A percentile compares a stretch with the other conserved stretches of the same genome.
Evolutionary conservation across 2,797 vertebrate genomes (phyloP).

Genomic region (Sebastes elongatus): DNA sequence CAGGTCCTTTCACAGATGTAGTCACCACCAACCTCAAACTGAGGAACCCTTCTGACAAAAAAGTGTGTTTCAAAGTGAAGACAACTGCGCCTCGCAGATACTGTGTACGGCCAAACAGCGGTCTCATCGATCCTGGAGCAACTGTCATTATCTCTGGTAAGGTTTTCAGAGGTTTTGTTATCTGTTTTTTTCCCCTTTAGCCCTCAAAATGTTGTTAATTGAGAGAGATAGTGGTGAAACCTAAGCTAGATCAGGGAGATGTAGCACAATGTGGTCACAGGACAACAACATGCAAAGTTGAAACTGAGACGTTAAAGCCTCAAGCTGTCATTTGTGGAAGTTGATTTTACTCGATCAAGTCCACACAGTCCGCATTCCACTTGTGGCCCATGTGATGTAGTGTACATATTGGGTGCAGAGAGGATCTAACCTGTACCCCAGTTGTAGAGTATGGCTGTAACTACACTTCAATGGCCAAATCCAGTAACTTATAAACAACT

Average conservation of each 20-base stretch:
- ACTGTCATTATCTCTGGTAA: slow-evolving; percentile 92
- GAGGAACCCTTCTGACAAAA: slow-evolving; percentile 95
- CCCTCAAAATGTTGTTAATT: neutral
- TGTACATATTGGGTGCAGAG: neutral
- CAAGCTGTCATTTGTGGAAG: neutral
- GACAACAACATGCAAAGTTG: neutral
- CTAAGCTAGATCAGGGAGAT: neutral
- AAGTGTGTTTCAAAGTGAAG: slow-evolving; percentile 99
- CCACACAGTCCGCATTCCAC: neutral
- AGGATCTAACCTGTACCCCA: neutral
- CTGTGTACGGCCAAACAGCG: slow-evolving; percentile 98
- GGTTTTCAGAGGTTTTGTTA: neutral
- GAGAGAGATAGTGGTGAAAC: neutral
- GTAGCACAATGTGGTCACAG: neutral
- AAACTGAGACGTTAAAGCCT: neutral
- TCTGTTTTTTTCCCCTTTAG: neutral
- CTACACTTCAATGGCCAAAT: neutral
- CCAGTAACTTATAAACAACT: neutral
- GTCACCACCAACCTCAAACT: slow-evolving; percentile 98
- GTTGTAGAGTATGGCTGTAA: neutral
- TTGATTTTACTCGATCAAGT: neutral
- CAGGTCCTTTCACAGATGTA: slow-evolving; percentile 98
- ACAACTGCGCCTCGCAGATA: slow-evolving; percentile 97
- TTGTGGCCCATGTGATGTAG: neutral
- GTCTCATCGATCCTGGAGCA: slow-evolving; percentile 91